These are phyloP conservation scores for Agrotis segetum DNA, from an alignment of 2,888 invertebrate species.

Conservation along the genomic window DNA sequence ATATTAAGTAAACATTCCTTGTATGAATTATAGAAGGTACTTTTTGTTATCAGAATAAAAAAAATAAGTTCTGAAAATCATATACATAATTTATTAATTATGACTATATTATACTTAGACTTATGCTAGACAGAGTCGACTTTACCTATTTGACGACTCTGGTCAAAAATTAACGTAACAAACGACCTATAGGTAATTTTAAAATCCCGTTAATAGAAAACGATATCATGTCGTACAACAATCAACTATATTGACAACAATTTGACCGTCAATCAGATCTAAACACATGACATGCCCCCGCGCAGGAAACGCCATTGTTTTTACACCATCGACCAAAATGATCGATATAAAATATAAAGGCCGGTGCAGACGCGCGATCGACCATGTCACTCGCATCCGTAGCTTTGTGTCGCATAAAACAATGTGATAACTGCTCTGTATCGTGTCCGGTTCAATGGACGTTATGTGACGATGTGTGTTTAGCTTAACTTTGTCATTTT, in stretches of 20 bases:
- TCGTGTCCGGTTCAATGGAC: slow-evolving; percentile 69
- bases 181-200: too few species aligned
- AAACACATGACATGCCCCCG: slow-evolving; percentile 47
- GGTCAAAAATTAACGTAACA: too few species aligned
- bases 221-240: too few species aligned
- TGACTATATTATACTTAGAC: too few species aligned
- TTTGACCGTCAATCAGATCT: slow-evolving; percentile 43
- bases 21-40: too few species aligned
- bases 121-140: too few species aligned
- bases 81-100: too few species aligned
- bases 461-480: slow-evolving; percentile 21
- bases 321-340: slow-evolving; percentile 77
- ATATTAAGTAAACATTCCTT: neutral
- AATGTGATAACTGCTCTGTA: slow-evolving; percentile 73
- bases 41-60: too few species aligned
- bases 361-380: slow-evolving; percentile 78
- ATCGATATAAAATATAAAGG: slow-evolving; percentile 70
- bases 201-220: too few species aligned
- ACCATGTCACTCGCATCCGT: slow-evolving; percentile 80
- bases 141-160: too few species aligned
- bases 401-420: slow-evolving; percentile 80
- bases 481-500: slow-evolving; percentile 17
- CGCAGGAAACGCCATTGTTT: slow-evolving; percentile 80
- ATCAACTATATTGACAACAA: slow-evolving; percentile 31
- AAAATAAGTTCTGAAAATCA: too few species aligned